A percentile compares a stretch with the other conserved stretches of the same genome.
Evolutionary conservation across 1,140 invertebrate genomes (phyloP).

Genomic region (Aculops lycopersici): DNA sequence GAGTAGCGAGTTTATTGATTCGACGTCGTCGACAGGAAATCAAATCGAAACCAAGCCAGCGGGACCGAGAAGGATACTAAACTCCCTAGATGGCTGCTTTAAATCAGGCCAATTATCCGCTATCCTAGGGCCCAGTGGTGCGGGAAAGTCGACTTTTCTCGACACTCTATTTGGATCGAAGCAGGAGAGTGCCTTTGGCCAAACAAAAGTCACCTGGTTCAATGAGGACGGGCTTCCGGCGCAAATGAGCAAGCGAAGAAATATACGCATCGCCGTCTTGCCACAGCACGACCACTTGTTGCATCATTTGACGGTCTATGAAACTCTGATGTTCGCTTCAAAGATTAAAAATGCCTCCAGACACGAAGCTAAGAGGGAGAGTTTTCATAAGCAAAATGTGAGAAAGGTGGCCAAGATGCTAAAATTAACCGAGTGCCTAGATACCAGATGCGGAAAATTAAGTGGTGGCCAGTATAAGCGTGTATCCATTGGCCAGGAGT

Average conservation of each 20-base stretch:
- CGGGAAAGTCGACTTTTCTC: slow-evolving; percentile 21
- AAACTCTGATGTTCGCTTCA: slow-evolving; percentile 61
- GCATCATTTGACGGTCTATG: slow-evolving; percentile 47
- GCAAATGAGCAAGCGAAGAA: no score
- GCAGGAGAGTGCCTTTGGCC: slow-evolving; percentile 3
- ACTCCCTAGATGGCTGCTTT: slow-evolving; percentile 33
- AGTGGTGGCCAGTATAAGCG: slow-evolving; percentile 59
- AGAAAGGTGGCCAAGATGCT: neutral
- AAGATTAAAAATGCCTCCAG: slow-evolving; percentile 35
- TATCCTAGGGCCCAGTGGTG: slow-evolving; percentile 28
- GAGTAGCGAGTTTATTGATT: no score
- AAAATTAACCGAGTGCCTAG: slow-evolving; percentile 4
- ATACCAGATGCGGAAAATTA: slow-evolving; percentile 3
- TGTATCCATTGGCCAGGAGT: slow-evolving; percentile 64
- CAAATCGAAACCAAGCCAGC: no score
- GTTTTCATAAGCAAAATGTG: neutral
- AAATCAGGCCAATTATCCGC: slow-evolving; percentile 22
- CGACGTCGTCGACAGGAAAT: no score
- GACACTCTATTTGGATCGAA: no score
- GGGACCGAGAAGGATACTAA: slow-evolving; percentile 21
- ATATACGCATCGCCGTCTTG: slow-evolving; percentile 4
- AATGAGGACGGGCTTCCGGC: no score
- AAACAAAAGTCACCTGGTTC: no score
- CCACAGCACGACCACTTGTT: slow-evolving; percentile 54
- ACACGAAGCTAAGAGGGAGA: slow-evolving; percentile 1